Evolutionary conservation across 35 echinoderm and acorn worm species (phyloP), one percentile per base, ranked within the genome.

Genomic region (Apostichopus japonicus): DNA sequence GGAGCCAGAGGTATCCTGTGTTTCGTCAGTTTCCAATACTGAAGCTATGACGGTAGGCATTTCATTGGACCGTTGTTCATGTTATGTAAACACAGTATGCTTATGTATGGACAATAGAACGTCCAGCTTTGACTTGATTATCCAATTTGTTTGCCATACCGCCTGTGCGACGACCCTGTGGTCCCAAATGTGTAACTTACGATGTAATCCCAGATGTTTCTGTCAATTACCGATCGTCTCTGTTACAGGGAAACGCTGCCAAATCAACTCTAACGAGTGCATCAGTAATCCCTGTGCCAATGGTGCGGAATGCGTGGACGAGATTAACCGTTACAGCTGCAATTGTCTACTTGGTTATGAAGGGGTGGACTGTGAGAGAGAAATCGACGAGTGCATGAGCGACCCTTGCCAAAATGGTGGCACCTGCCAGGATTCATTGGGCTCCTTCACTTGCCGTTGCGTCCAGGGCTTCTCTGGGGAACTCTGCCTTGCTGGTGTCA

Each of bases 251-350:
- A 17, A 21, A 8, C 54, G 57, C 53, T 84, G 81, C 56, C 54
- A 84, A 17, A 6, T 22, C 8, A 84, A 84, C 54, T n/a, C 13
- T 15, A 57, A 84, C n/a, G 81, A 84, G 16, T 84, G 81, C 24
- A 6, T 10, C 53, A 84, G 53, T 4, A 82, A 86, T 44, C 81
- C 81, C 24, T 95, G 94, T 27, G 27, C 65, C 22, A 71, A 95
- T 92, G 86, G 65, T 65, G 91, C 90, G 51, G 92, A 72, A 2
- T 95, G 94, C 53, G 70, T 55, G 6, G 91, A 93, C 75, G 65
- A 53, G 4, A 76, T 95, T 61, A 84, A 93, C 56, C 15, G 84
- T 13, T 95, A 95, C 70, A 23, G 17, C 1, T 95, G 94, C 92
- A 33, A 70, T 5, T 95, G 94, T 86, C 15, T 77, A 5, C 19